A percentile compares a stretch with the other conserved stretches of the same genome.
These are phyloP conservation scores for Tipula helvola DNA, from an alignment of 2,888 invertebrate species.

Conservation along the genomic window DNA sequence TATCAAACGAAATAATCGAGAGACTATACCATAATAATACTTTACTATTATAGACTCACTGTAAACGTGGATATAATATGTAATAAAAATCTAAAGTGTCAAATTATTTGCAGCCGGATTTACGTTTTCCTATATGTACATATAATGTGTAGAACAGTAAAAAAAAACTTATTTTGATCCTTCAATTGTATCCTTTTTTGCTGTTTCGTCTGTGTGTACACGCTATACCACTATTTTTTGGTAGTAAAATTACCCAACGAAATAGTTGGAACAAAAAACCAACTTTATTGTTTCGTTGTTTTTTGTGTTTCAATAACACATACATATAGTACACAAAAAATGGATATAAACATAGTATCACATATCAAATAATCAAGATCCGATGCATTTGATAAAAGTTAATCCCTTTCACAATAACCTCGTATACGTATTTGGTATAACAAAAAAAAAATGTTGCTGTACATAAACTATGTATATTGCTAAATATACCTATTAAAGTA, in stretches of 20 bases:
- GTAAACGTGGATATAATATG: background rate
- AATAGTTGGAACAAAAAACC: background rate
- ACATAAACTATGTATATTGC: background rate
- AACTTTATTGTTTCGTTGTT: background rate
- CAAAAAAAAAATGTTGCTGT: background rate
- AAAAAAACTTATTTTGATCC: slow-evolving; percentile 4
- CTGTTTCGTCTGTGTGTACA: background rate
- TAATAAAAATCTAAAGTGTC: slow-evolving; percentile 6
- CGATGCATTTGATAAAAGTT: slow-evolving; percentile 11
- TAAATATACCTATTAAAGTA: background rate
- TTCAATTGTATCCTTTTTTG: background rate
- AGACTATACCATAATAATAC: background rate
- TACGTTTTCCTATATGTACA: background rate
- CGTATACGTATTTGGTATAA: background rate
- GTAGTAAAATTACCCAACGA: background rate
- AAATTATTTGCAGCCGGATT: slow-evolving; percentile 9
- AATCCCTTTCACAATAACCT: background rate
- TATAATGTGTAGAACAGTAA: background rate
- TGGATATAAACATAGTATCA: slow-evolving; percentile 7
- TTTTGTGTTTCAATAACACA: background rate
- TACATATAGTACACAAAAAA: background rate
- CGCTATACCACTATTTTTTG: slow-evolving; percentile 7
- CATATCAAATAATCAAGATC: slow-evolving; percentile 12
- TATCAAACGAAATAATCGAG: background rate
- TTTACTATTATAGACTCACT: background rate